Percentiles rank a stretch among this genome's conserved stretches.
These are phyloP conservation scores for Lithobates sylvaticus DNA, from an alignment of 2,797 vertebrate genomes.

Conservation along the genomic window DNA sequence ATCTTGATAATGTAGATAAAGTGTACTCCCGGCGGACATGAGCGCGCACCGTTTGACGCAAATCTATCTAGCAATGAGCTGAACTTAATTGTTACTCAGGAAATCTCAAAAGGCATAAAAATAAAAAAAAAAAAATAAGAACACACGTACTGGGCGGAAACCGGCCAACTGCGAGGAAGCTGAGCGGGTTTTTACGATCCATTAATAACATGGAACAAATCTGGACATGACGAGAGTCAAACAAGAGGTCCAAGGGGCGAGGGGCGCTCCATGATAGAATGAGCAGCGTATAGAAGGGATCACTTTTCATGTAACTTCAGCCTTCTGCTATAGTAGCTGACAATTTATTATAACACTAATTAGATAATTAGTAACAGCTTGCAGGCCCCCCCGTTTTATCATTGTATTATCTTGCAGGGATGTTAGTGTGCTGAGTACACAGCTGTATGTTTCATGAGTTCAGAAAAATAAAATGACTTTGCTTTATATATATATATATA, in stretches of 20 bases:
- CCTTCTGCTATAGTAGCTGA: constrained; percentile 1
- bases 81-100: constrained; percentile 15
- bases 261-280: background rate
- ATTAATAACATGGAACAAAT: constrained; percentile 1
- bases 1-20: constrained; percentile 2
- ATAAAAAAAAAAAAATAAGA: background rate
- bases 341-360: background rate
- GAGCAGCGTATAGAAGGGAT: background rate
- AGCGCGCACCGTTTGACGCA: background rate
- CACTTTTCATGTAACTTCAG: background rate
- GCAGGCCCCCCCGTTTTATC: background rate
- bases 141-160: background rate
- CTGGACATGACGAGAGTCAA: background rate
- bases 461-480: no score
- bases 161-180: background rate
- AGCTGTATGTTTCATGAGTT: constrained; percentile 6
- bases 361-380: constrained; percentile 21
- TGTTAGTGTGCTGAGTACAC: no score
- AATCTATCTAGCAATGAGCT: constrained; percentile 15
- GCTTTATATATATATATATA: no score
- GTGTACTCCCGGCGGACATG: background rate
- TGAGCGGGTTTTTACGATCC: background rate
- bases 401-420: background rate
- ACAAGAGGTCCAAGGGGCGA: background rate
- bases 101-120: constrained; percentile 12